A percentile compares a stretch with the other conserved stretches of the same genome.
phyloP scores from a whole-genome alignment of 2,797 vertebrate genomes.

The Antrozous pallidus region DNA sequence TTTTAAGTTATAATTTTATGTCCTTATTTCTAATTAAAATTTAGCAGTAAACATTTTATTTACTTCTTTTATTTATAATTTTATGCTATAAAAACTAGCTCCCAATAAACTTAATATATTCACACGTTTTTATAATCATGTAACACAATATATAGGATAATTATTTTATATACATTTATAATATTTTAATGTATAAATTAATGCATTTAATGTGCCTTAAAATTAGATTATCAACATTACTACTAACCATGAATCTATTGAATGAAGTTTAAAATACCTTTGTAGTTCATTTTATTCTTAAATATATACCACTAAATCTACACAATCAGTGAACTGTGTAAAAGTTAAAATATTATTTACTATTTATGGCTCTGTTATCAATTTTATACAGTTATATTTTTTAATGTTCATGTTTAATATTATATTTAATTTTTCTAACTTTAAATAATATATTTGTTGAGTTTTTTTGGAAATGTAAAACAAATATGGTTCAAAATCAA shows the following conservation, averaged over 20 bases:
- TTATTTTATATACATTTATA: background rate
- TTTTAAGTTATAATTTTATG: background rate
- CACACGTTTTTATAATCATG: background rate
- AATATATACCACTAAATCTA: background rate
- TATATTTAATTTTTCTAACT: background rate
- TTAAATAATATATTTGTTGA: background rate
- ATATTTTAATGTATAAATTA: background rate
- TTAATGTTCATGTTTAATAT: background rate
- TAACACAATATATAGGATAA: background rate
- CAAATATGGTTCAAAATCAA: background rate
- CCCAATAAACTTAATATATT: background rate
- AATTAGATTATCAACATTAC: background rate
- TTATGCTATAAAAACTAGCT: background rate
- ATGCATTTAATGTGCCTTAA: background rate
- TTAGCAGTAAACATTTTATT: background rate
- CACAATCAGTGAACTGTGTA: background rate
- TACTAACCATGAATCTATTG: background rate
- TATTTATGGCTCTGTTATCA: background rate
- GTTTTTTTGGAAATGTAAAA: background rate
- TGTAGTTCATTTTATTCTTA: background rate
- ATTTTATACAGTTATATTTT: background rate
- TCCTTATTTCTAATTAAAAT: background rate
- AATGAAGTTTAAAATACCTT: background rate
- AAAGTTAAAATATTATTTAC: background rate
- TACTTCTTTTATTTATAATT: background rate